phyloP scores from a whole-genome alignment of 2,888 invertebrate genomes.

The Aelia acuminata region DNA sequence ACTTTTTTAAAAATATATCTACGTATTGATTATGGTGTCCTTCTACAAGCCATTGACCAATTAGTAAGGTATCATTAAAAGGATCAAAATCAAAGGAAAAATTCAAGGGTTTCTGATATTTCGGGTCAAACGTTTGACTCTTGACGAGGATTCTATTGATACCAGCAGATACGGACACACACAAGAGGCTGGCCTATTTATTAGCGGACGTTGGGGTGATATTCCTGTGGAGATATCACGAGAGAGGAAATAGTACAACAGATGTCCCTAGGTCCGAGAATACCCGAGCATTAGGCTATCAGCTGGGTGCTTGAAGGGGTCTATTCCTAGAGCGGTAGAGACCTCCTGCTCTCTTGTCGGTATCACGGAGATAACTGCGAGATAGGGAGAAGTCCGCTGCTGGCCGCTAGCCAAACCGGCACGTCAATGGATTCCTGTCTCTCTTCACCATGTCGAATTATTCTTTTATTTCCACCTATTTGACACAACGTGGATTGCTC shows the following conservation, averaged over 20 bases:
- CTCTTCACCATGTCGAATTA: background rate
- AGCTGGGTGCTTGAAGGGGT: constrained; percentile 45
- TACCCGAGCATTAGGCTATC: constrained; percentile 54
- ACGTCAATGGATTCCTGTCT: background rate
- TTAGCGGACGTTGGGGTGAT: constrained; percentile 36
- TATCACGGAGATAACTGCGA: constrained; percentile 33
- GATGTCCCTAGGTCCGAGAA: constrained; percentile 43
- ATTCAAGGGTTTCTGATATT: background rate
- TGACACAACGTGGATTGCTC: too few species aligned
- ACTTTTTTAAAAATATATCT: too few species aligned
- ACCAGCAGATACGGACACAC: background rate
- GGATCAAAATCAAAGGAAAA: too few species aligned
- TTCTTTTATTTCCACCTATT: background rate
- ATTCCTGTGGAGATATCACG: constrained; percentile 35
- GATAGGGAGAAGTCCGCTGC: background rate
- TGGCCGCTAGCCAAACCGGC: background rate
- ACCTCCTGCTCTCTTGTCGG: constrained; percentile 6
- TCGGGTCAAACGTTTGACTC: background rate
- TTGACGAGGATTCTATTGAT: background rate
- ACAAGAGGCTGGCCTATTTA: constrained; percentile 35
- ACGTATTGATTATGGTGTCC: too few species aligned
- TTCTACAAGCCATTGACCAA: too few species aligned
- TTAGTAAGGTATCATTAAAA: too few species aligned
- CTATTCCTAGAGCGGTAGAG: constrained; percentile 40
- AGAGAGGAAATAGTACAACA: constrained; percentile 31